phyloP scores from a whole-genome alignment of 2,113 vertebrate species.

The Benitochromis conjunctus region DNA sequence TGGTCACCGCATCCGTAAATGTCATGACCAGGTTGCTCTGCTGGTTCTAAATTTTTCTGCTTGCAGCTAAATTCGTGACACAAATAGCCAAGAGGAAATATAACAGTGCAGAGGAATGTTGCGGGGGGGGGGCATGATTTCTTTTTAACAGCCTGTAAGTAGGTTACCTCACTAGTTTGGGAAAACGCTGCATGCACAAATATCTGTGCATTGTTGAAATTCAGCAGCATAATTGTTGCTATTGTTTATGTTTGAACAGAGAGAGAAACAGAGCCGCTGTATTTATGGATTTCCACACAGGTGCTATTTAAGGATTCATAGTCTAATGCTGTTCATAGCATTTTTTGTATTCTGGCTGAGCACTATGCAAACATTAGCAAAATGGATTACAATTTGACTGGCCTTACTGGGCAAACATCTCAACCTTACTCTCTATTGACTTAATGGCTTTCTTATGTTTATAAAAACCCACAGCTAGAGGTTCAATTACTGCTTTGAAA shows the following conservation, averaged over 20 bases:
- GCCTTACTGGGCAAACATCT: slow-evolving; percentile 5
- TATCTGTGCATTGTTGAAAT: neutral
- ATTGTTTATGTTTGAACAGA: neutral
- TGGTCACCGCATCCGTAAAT: neutral
- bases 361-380: slow-evolving; percentile 7
- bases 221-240: neutral
- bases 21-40: slow-evolving; percentile 11
- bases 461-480: neutral
- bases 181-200: neutral
- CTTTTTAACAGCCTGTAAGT: neutral
- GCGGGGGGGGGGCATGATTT: neutral
- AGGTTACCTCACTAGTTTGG: neutral
- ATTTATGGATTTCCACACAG: neutral
- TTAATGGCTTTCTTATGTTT: neutral
- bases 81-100: neutral
- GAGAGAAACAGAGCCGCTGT: neutral
- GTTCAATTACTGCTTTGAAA: neutral
- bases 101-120: neutral
- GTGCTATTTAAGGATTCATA: neutral
- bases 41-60: slow-evolving; percentile 1
- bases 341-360: neutral
- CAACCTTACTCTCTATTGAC: neutral
- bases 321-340: neutral
- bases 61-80: neutral
- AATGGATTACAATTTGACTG: slow-evolving; percentile 12